Evolutionary conservation across 2,113 vertebrate species (phyloP).

Genomic region (Rattus rattus): DNA sequence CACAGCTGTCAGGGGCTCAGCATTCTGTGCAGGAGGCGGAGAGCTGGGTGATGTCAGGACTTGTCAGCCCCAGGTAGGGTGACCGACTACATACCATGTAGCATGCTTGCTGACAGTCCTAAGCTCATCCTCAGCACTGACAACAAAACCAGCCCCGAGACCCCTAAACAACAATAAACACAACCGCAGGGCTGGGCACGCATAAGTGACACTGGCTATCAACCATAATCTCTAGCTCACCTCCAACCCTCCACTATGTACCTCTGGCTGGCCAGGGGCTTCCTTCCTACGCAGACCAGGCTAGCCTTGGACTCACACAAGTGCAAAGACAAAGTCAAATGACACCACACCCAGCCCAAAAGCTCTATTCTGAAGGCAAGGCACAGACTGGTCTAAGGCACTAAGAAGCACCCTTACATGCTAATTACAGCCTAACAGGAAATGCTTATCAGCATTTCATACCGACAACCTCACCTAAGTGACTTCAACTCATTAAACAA

Average conservation of each 20-base stretch:
- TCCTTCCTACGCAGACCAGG: background rate
- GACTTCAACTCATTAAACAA: slow-evolving; percentile 47
- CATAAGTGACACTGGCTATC: background rate
- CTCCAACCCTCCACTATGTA: background rate
- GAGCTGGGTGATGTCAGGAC: background rate
- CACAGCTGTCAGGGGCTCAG: accelerated
- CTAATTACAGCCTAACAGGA: background rate
- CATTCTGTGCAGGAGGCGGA: accelerated
- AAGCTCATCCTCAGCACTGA: background rate
- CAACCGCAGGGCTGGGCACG: background rate
- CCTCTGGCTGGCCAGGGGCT: background rate
- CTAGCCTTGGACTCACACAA: background rate
- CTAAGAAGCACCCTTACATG: background rate
- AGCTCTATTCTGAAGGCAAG: background rate
- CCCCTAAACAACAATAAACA: background rate
- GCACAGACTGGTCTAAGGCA: background rate
- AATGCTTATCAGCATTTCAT: background rate
- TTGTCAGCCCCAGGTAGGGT: background rate
- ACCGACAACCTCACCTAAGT: background rate
- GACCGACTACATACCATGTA: background rate
- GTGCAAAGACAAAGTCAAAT: background rate
- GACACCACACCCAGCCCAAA: background rate
- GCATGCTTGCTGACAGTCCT: background rate
- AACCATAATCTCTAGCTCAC: background rate
- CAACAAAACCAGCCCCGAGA: background rate